phyloP scores from a whole-genome alignment of 35 echinoderm and acorn worm genomes.

The Holothuria glaberrima region DNA sequence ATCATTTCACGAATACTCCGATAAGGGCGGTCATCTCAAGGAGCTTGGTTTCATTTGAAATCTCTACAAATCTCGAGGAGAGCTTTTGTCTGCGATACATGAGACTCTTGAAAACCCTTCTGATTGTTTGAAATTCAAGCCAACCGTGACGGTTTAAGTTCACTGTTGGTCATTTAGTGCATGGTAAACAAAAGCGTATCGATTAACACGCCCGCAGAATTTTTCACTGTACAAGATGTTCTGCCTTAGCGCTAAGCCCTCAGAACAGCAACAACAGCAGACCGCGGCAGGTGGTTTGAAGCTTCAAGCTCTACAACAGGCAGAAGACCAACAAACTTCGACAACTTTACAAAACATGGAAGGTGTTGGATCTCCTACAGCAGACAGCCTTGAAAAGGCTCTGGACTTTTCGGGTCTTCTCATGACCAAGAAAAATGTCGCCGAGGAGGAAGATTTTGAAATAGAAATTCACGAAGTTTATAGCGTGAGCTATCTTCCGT shows the following conservation, averaged over 20 bases:
- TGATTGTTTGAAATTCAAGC: background rate
- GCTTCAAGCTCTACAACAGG: background rate
- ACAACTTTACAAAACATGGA: constrained; percentile 17
- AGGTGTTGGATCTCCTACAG: constrained; percentile 35
- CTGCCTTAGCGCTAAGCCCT: constrained; percentile 47
- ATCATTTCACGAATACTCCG: no score
- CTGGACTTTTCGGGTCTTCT: constrained; percentile 78
- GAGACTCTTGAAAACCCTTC: no score
- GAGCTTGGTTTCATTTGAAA: no score
- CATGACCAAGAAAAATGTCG: constrained; percentile 87
- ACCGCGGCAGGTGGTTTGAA: constrained; percentile 31
- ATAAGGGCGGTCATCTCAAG: no score
- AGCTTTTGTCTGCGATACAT: no score
- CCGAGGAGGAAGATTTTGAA: constrained; percentile 82
- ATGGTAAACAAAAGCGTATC: background rate
- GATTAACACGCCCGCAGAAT: constrained; percentile 10
- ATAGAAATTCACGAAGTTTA: constrained; percentile 82
- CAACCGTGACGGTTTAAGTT: constrained; percentile 1
- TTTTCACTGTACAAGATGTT: constrained; percentile 32
- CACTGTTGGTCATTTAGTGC: constrained; percentile 8
- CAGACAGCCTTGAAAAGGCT: constrained; percentile 58
- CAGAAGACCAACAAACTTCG: constrained; percentile 8
- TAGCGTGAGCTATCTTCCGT: constrained; percentile 73
- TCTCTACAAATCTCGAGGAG: no score
- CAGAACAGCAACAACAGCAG: constrained; percentile 28